These are phyloP conservation scores for Diadumene lineata DNA, from an alignment of 92 coral and sea anemone species.

Conservation along the genomic window DNA sequence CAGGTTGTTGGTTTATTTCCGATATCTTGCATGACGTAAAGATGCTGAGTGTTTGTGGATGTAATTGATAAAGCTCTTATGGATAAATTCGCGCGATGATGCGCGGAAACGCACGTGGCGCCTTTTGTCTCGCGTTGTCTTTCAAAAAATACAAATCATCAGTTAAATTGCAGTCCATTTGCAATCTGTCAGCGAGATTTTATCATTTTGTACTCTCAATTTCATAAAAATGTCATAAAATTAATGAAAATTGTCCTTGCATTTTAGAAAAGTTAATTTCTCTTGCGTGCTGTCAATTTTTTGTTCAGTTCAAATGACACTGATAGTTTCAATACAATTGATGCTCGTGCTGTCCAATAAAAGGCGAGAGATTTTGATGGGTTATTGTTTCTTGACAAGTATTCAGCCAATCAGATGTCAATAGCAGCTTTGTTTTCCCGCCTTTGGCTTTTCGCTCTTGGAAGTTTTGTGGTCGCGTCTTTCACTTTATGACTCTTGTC, in stretches of 20 bases:
- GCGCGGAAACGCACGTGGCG: conserved; percentile 21
- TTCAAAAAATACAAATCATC: not conserved
- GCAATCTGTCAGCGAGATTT: not conserved
- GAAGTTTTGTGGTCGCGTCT: conserved; percentile 53
- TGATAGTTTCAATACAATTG: conserved; percentile 24
- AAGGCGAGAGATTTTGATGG: not conserved
- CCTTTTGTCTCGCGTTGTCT: conserved; percentile 8
- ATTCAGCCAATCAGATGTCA: conserved; percentile 47
- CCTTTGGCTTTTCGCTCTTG: conserved; percentile 56
- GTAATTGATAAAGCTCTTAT: not conserved
- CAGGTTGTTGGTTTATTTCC: not conserved
- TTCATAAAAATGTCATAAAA: not conserved
- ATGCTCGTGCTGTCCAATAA: conserved; percentile 44
- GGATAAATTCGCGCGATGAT: conserved; percentile 8
- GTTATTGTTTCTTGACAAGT: conserved; percentile 50
- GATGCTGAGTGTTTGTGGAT: not conserved
- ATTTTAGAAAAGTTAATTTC: not conserved
- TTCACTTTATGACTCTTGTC: conserved; percentile 58
- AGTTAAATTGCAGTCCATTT: not conserved
- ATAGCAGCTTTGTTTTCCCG: conserved; percentile 64
- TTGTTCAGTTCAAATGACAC: conserved; percentile 3
- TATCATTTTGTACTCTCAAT: not conserved
- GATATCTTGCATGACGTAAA: not conserved
- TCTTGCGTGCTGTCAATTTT: not conserved
- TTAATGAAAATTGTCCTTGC: not conserved